Evolutionary conservation across 2,888 invertebrate species (phyloP).

Genomic region (Tenthredo mesomela): DNA sequence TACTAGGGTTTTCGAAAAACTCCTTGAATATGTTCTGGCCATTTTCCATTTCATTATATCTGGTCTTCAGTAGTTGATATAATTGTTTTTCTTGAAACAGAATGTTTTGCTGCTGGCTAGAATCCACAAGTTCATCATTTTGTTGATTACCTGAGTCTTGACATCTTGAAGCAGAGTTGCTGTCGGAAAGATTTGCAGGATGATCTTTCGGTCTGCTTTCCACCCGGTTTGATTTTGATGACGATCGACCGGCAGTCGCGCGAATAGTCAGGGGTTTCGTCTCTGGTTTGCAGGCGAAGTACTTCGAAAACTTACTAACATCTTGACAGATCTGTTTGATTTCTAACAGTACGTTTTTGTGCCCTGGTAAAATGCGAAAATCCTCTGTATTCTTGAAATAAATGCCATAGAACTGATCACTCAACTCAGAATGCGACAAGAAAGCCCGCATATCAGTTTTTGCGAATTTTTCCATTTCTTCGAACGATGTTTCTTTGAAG

Average conservation of each 20-base stretch:
- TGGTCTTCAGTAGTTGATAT: slow-evolving; percentile 21
- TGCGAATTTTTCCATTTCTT: neutral
- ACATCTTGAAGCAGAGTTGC: neutral
- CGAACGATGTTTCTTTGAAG: slow-evolving; percentile 21
- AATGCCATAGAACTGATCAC: slow-evolving; percentile 14
- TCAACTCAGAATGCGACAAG: slow-evolving; percentile 9
- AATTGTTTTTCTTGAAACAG: slow-evolving; percentile 17
- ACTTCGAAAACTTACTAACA: slow-evolving; percentile 13
- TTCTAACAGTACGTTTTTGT: slow-evolving; percentile 30
- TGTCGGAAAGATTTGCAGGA: neutral
- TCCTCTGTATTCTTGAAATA: neutral
- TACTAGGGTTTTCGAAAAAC: slow-evolving; percentile 18
- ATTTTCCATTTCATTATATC: slow-evolving; percentile 9
- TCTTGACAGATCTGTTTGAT: slow-evolving; percentile 28
- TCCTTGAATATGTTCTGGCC: slow-evolving; percentile 12
- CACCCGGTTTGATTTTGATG: slow-evolving; percentile 16
- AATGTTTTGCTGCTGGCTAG: slow-evolving; percentile 12
- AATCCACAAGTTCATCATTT: neutral
- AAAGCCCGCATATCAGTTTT: slow-evolving; percentile 26
- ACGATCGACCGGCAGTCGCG: slow-evolving; percentile 11
- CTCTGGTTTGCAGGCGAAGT: neutral
- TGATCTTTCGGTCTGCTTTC: neutral
- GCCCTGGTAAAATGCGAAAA: slow-evolving; percentile 12
- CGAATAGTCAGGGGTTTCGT: neutral
- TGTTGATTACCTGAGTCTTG: slow-evolving; percentile 15